Evolutionary conservation across 2,113 vertebrate genomes (phyloP).

Genomic region (Oostethus manadensis): DNA sequence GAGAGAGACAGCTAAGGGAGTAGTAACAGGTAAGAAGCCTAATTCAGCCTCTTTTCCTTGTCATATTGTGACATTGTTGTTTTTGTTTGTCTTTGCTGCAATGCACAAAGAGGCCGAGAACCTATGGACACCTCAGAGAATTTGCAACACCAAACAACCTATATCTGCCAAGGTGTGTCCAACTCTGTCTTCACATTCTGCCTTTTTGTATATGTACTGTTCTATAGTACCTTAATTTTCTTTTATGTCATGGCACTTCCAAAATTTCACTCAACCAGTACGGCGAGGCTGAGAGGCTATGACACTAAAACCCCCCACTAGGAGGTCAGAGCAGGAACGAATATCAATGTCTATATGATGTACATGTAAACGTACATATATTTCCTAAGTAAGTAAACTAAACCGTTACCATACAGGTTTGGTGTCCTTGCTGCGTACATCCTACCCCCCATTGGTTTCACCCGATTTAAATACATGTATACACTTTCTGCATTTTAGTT

Average conservation of each 20-base stretch:
- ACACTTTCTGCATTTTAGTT: too few species aligned
- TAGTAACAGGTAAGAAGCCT: not conserved
- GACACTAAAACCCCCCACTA: conserved; percentile 28
- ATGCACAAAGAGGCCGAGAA: conserved; percentile 34
- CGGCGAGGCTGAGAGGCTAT: conserved; percentile 22
- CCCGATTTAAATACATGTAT: too few species aligned
- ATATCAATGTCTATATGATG: not conserved
- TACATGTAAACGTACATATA: too few species aligned
- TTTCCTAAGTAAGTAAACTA: too few species aligned
- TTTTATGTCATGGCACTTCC: not conserved
- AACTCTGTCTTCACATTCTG: not conserved
- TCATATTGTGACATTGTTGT: not conserved
- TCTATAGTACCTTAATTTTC: not conserved
- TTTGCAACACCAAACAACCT: conserved; percentile 53
- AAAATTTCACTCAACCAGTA: conserved; percentile 1
- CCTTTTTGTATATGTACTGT: not conserved
- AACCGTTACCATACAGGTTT: too few species aligned
- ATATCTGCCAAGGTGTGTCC: conserved; percentile 56
- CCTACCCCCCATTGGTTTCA: too few species aligned
- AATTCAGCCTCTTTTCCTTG: not conserved
- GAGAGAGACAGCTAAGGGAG: not conserved
- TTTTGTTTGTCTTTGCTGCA: conserved; percentile 8
- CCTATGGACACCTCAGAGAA: conserved; percentile 63
- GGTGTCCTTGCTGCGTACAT: too few species aligned
- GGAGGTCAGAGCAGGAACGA: conserved; percentile 52